phyloP scores from a whole-genome alignment of 2,797 vertebrate species.

The Sarcophilus harrisii region DNA sequence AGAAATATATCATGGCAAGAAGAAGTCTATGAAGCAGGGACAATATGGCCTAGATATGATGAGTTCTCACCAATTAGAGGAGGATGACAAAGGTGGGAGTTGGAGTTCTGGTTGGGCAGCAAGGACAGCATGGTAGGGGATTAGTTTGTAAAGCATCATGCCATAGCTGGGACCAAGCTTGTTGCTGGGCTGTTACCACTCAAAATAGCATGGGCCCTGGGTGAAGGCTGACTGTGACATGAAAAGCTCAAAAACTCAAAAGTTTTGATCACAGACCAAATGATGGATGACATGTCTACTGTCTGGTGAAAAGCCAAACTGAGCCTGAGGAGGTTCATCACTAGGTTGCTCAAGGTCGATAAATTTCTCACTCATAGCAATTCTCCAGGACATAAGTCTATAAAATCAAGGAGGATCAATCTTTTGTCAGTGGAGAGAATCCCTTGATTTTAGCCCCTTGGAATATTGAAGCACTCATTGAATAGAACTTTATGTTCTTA shows the following conservation, averaged over 20 bases:
- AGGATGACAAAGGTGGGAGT: background rate
- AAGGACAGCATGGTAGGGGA: background rate
- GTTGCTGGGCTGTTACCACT: background rate
- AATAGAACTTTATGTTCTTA: background rate
- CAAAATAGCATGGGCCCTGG: background rate
- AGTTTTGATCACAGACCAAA: background rate
- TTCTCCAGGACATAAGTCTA: background rate
- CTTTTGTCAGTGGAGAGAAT: background rate
- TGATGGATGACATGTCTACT: background rate
- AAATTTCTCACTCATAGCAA: background rate
- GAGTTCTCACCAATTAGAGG: background rate
- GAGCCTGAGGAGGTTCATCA: background rate
- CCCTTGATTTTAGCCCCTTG: background rate
- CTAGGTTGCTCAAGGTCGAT: background rate
- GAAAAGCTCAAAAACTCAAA: background rate
- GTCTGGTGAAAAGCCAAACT: background rate
- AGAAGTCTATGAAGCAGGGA: background rate
- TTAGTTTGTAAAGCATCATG: background rate
- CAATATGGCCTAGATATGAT: background rate
- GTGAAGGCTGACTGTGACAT: background rate
- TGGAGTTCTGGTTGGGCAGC: background rate
- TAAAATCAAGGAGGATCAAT: background rate
- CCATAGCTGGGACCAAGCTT: background rate
- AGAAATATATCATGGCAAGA: background rate
- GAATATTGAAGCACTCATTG: background rate